Percentiles rank a stretch among this genome's conserved stretches.
Conservation (phyloP, 2,113 vertebrate species). For the human (Homo sapiens) region DNA sequence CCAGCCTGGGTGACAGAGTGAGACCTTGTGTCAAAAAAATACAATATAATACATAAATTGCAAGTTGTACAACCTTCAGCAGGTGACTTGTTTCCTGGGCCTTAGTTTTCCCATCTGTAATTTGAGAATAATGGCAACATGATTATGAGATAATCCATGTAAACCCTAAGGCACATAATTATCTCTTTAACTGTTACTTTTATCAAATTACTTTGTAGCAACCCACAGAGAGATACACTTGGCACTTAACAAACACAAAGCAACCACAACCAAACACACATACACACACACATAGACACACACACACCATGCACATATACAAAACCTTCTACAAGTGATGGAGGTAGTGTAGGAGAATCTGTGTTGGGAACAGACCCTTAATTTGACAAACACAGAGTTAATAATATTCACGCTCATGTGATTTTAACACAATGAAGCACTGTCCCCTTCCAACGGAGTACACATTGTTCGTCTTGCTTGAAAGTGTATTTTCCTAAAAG, state of each 20-base stretch:
- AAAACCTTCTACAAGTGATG: too few relatives aligned
- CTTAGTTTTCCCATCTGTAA: not conserved
- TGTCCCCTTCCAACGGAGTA: not conserved
- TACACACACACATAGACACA: fast-evolving
- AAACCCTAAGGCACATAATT: not conserved
- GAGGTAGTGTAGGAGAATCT: not conserved
- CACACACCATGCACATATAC: fast-evolving
- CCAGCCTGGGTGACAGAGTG: too few relatives aligned
- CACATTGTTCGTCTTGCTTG: not conserved
- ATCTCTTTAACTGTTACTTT: not conserved
- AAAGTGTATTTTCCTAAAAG: not conserved
- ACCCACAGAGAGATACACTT: not conserved
- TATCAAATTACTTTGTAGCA: not conserved
- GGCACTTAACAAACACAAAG: not conserved
- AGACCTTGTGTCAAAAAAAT: too few relatives aligned
- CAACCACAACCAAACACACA: not conserved
- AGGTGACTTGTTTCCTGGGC: not conserved
- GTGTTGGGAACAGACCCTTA: not conserved
- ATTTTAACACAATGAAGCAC: not conserved
- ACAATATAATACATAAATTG: too few relatives aligned
- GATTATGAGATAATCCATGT: not conserved
- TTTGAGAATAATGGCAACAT: not conserved
- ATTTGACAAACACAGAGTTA: not conserved
- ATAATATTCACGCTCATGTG: not conserved
- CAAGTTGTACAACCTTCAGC: not conserved